A percentile compares a stretch with the other conserved stretches of the same genome.
These are phyloP conservation scores for Heptranchias perlo DNA, from an alignment of 2,113 vertebrate genomes.

Conservation along the genomic window DNA sequence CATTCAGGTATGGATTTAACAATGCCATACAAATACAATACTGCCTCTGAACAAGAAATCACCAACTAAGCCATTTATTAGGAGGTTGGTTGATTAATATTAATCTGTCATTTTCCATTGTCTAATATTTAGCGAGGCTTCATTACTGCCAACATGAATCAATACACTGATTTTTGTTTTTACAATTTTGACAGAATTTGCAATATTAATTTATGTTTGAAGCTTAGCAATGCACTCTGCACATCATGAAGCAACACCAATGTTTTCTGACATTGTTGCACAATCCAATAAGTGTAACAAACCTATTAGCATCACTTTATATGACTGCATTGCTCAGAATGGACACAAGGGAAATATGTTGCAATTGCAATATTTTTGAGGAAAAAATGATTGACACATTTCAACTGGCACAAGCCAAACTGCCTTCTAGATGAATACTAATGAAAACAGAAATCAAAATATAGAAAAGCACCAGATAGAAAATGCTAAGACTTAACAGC, in stretches of 20 bases:
- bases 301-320: constrained; percentile 12
- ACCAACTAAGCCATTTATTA: neutral
- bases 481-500: neutral
- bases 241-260: neutral
- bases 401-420: neutral
- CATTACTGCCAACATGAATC: neutral
- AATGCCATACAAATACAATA: neutral
- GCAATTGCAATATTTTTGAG: neutral
- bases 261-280: constrained; percentile 4
- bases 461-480: neutral
- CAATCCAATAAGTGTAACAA: constrained; percentile 8
- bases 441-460: neutral
- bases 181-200: neutral
- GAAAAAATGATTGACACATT: constrained; percentile 1
- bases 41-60: neutral
- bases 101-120: neutral
- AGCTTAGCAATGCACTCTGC: neutral
- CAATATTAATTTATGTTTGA: neutral
- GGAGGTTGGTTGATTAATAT: neutral
- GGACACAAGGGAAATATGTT: neutral
- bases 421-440: neutral
- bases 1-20: neutral
- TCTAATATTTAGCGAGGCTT: neutral
- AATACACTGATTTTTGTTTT: neutral
- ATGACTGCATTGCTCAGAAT: neutral